These are phyloP conservation scores for Stichopus horrens DNA, from an alignment of 53 echinoderm and acorn worm species.

Conservation along the genomic window DNA sequence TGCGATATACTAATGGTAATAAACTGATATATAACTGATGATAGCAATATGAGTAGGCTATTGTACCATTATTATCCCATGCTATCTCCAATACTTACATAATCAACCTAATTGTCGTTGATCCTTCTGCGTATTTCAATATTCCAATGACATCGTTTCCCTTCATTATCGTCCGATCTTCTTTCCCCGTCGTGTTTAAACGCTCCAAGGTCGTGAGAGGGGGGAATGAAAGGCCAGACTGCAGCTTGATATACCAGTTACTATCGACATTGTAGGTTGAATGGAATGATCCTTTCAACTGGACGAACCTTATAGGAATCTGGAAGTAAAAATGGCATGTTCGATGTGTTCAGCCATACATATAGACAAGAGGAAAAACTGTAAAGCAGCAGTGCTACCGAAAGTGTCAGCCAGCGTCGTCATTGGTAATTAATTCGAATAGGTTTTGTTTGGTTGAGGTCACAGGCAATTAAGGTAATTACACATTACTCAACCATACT, in stretches of 20 bases:
- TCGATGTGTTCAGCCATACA: neutral
- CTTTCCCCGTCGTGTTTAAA: slow-evolving; percentile 10
- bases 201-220: neutral
- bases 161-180: neutral
- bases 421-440: no score
- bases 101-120: slow-evolving; percentile 24
- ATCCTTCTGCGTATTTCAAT: slow-evolving; percentile 13
- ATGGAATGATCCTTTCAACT: slow-evolving; percentile 21
- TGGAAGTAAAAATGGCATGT: slow-evolving; percentile 21
- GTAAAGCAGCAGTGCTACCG: neutral
- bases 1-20: no score
- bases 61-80: slow-evolving; percentile 18
- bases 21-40: neutral
- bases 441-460: no score
- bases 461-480: no score
- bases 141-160: neutral
- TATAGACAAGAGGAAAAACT: neutral
- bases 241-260: slow-evolving; percentile 1
- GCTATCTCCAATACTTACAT: slow-evolving; percentile 27
- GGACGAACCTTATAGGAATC: neutral
- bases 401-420: neutral
- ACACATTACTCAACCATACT: no score
- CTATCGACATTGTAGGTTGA: neutral
- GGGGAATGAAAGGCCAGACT: slow-evolving; percentile 7
- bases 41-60: slow-evolving; percentile 28